Evolutionary conservation across 2,888 invertebrate species (phyloP).

Genomic region (Acleris literana): DNA sequence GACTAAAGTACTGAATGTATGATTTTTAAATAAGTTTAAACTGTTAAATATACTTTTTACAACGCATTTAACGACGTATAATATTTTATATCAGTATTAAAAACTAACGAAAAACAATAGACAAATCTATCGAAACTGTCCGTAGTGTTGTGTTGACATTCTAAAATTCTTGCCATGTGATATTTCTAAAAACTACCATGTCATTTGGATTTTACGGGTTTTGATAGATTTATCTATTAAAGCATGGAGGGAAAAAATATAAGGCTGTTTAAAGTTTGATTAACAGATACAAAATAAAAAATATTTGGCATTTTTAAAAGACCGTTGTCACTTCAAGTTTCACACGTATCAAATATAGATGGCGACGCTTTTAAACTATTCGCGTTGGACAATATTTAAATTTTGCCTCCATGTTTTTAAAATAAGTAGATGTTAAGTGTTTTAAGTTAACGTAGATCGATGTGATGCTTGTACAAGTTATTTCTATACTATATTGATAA

Average conservation of each 20-base stretch:
- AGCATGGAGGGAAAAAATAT: constrained; percentile 20
- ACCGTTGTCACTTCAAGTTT: not conserved
- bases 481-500: constrained; percentile 14
- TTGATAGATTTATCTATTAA: constrained; percentile 54
- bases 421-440: constrained; percentile 40
- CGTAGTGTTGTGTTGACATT: constrained; percentile 46
- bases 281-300: not conserved
- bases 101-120: constrained; percentile 44
- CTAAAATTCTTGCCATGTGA: constrained; percentile 31
- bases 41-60: constrained; percentile 37
- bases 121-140: constrained; percentile 47
- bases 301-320: not conserved
- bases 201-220: constrained; percentile 36
- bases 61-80: constrained; percentile 69
- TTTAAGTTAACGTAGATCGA: constrained; percentile 54
- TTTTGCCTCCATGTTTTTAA: constrained; percentile 11
- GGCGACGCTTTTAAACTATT: not conserved
- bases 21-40: not conserved
- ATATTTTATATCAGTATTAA: constrained; percentile 65
- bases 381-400: not conserved
- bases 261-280: not conserved
- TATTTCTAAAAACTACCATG: constrained; percentile 28
- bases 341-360: not conserved
- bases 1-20: not conserved
- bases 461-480: constrained; percentile 31